Evolutionary conservation across 2,797 vertebrate species (phyloP), one percentile per base, ranked within the genome.

Genomic region (Macropus fuliginosus): DNA sequence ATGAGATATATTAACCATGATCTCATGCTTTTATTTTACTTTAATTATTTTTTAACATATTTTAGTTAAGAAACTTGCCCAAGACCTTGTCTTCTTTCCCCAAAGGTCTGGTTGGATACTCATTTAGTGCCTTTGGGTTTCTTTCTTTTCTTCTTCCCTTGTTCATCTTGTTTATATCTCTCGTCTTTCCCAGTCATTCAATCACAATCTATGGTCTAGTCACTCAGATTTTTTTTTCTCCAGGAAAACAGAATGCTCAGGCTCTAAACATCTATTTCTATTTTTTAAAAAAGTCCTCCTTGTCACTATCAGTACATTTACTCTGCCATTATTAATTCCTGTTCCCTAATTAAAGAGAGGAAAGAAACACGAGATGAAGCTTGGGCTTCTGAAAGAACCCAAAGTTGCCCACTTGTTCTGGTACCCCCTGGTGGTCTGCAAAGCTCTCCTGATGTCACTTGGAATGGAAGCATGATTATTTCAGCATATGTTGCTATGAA

Each of bases 41-140:
- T 95, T 97, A 95, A 94, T 96, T 95, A 96, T 95, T 97, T 94
- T 97, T 96, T 5, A 74, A 97, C 95, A 96, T 95, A 97, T 95
- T 92, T 96, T 97, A 91, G 96, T 94, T 29, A 96, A 91, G 92
- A 98, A 97, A 96, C 90, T 59, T 93, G 54, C n/a, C 92, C 97
- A 96, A 6, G 94, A 96, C 95, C 96, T 95, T 50, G 24, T 95
- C 93, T 96, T 95, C 91, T 91, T 54, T 55, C 94, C 96, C 94
- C 91, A 87, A 87, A 87, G 8, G 52, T 93, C 92, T 96, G 52
- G 55, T 94, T 95, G 90, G 31, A 50, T 59, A 57, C 52, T 66
- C 13, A 87, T 50, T 87, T 87, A 87, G 74, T 9, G 3, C 74
- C 3, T 46, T 27, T 81, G 93, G 92, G 12, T 12, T 95, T 95